These are phyloP conservation scores for Drosophila hydei DNA, from an alignment of 1,140 invertebrate genomes.

Conservation along the genomic window DNA sequence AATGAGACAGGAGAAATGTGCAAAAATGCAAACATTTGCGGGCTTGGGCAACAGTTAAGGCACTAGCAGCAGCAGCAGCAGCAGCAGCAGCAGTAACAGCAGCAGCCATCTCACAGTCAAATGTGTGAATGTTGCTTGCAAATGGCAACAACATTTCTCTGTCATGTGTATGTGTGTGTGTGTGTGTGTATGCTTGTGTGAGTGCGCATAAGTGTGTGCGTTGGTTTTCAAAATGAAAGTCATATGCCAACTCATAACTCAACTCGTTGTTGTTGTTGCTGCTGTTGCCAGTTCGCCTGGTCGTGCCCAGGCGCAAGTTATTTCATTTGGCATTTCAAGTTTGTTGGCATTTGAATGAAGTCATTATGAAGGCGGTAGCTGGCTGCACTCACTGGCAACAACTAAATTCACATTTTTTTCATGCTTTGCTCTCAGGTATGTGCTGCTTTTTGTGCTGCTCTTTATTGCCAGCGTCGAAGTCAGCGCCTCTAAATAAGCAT, in stretches of 20 bases:
- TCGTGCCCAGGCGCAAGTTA: slow-evolving; percentile 67
- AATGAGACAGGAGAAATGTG: slow-evolving; percentile 82
- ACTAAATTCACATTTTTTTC: slow-evolving; percentile 69
- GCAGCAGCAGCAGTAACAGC: slow-evolving; percentile 29
- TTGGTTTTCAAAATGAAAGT: slow-evolving; percentile 77
- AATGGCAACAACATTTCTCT: slow-evolving; percentile 64
- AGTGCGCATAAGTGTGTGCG: slow-evolving; percentile 38
- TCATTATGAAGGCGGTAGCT: slow-evolving; percentile 69
- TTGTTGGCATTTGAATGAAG: slow-evolving; percentile 80
- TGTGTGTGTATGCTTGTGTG: slow-evolving; percentile 9
- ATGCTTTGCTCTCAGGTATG: slow-evolving; percentile 38
- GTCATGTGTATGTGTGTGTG: slow-evolving; percentile 13
- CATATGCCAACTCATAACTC: slow-evolving; percentile 81
- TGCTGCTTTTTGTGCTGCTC: slow-evolving; percentile 42
- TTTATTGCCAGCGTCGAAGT: slow-evolving; percentile 72
- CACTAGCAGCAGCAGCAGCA: slow-evolving; percentile 18
- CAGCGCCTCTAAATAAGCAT: slow-evolving; percentile 75
- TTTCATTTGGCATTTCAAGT: slow-evolving; percentile 81
- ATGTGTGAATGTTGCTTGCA: slow-evolving; percentile 67
- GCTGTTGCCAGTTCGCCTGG: slow-evolving; percentile 49
- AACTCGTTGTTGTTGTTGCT: slow-evolving; percentile 67
- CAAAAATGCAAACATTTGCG: slow-evolving; percentile 81
- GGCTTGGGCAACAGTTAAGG: slow-evolving; percentile 31
- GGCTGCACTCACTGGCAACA: slow-evolving; percentile 51
- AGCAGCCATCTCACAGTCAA: slow-evolving; percentile 63